These are phyloP conservation scores for Euborellia annulipes DNA, from an alignment of 1,140 invertebrate species.

Conservation along the genomic window DNA sequence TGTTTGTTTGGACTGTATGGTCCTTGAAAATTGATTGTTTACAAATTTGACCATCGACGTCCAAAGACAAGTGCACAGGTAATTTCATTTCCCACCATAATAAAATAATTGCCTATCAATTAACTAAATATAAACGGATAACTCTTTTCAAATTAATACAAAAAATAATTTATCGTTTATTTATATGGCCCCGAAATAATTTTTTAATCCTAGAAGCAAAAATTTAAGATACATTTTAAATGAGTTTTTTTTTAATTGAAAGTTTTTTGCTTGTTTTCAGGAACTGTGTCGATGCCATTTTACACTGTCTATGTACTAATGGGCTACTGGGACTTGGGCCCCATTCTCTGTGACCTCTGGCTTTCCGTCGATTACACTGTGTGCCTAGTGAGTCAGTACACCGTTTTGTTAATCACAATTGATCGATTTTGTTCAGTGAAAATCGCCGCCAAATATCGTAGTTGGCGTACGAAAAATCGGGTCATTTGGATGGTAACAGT, in stretches of 20 bases:
- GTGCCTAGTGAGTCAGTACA: constrained; percentile 97
- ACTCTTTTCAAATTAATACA: no score
- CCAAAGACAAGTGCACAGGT: no score
- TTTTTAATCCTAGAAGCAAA: not conserved
- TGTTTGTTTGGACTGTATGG: no score
- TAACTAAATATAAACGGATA: no score
- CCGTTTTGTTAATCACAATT: constrained; percentile 94
- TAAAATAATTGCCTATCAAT: no score
- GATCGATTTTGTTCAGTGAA: constrained; percentile 98
- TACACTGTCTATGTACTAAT: constrained; percentile 91
- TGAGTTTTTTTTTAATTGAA: constrained; percentile 1
- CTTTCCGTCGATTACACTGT: constrained; percentile 98
- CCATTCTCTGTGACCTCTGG: constrained; percentile 92
- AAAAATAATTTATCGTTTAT: constrained; percentile 28
- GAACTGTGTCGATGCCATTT: constrained; percentile 86
- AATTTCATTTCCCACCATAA: no score
- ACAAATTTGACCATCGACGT: no score
- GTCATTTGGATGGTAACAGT: constrained; percentile 89
- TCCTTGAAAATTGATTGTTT: no score
- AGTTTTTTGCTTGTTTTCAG: constrained; percentile 35
- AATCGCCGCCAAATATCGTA: constrained; percentile 92
- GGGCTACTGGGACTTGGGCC: constrained; percentile 93
- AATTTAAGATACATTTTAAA: not conserved
- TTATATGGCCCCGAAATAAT: not conserved
- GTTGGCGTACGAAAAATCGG: constrained; percentile 88